These are phyloP conservation scores for Eulimnadia texana DNA, from an alignment of 1,140 invertebrate genomes.

Conservation along the genomic window DNA sequence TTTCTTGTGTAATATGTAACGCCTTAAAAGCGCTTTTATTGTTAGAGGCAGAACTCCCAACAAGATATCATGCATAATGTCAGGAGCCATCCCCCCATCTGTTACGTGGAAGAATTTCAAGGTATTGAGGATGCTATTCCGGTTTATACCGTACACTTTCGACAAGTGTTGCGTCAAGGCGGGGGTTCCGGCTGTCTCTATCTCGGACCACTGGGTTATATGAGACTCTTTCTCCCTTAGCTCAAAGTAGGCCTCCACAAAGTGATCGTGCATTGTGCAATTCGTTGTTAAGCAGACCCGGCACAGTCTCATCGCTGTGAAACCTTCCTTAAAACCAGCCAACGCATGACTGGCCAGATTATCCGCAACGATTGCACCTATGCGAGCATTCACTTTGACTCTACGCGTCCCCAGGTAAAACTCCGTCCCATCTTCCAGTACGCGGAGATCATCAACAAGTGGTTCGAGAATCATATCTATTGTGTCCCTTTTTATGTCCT, in stretches of 20 bases:
- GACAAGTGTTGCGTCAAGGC: background rate
- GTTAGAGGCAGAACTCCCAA: constrained; percentile 12
- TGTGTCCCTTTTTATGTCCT: no score
- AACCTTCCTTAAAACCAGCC: background rate
- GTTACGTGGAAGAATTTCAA: constrained; percentile 12
- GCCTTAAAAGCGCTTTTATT: background rate
- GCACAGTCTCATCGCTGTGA: background rate
- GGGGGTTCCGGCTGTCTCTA: background rate
- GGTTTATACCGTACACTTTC: background rate
- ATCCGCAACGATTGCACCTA: background rate
- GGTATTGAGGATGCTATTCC: constrained; percentile 6
- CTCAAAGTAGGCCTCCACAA: background rate
- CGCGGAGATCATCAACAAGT: no score
- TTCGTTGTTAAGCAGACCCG: background rate
- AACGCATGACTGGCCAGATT: background rate
- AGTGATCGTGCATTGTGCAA: background rate
- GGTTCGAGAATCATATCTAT: no score
- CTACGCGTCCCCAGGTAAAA: no score
- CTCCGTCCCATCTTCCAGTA: no score
- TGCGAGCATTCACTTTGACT: no score
- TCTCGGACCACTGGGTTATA: background rate
- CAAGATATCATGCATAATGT: constrained; percentile 14
- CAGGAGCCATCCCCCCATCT: constrained; percentile 1
- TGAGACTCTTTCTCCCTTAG: background rate
- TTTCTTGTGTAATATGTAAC: constrained; percentile 1